Base-by-base conservation (phyloP, 2,888 invertebrate genomes). In the Nipponacmea schrenckii region DNA sequence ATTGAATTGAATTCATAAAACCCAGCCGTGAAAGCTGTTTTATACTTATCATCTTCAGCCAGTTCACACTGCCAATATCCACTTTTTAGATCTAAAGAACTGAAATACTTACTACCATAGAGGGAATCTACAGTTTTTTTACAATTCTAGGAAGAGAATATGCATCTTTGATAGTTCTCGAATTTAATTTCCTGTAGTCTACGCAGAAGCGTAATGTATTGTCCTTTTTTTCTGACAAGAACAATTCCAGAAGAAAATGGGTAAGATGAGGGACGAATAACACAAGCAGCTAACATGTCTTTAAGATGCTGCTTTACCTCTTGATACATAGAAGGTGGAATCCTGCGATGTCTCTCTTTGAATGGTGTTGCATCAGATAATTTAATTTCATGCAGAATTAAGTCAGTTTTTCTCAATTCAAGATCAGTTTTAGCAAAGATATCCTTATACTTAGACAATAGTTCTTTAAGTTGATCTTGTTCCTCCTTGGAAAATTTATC, bases 211-310 rank as follows among this genome's bases (percentile, higher is more conserved):
- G 45, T 15, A 69, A 75, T 1, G 73, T 68, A 4, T 75, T 75
- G n/a, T 64, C 65, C 50, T 73, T 73, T 63, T 79, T 76, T 45
- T 70, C 39, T 70, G 0, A 75, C 77, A 3, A 79, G 46, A 2
- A 78, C 68, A n/a, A 79, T 75, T 5, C 76, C 77, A 46, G 68
- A 70, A 39, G 64, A 65, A 77, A 77, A 80, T 12, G 69, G 46
- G 8, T 5, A 39, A 39, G 39, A 39, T 39, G 39, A 39, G 10
- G 39, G 39, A 39, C 39, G 39, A 39, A 39, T 39, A 5, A 39
- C 77, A 17, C 67, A 70, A 62, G 75, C n/a, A 44, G 74, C 31
- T 64, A 74, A 67, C 50, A 74, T 62, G 10, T 80, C 79, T 0
- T 79, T 48, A 4, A 69, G 66, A 45, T 80, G 79, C n/a, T 73